phyloP scores from a whole-genome alignment of 2,888 invertebrate genomes.

The Spisula subtruncata region DNA sequence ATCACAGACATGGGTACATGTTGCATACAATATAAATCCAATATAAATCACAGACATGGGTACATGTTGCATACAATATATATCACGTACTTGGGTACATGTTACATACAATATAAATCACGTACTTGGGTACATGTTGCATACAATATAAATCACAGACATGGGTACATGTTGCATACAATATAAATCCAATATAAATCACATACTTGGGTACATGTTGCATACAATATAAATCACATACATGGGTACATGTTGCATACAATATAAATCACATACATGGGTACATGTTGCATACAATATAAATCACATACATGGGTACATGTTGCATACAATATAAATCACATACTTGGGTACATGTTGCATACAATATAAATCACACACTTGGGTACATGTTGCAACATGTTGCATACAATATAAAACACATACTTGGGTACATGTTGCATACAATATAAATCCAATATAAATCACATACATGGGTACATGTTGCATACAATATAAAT shows the following conservation, averaged over 20 bases:
- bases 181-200: no score
- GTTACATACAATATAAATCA: no score
- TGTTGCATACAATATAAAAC: no score
- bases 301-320: constrained; percentile 75
- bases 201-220: constrained; percentile 79
- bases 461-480: constrained; percentile 76
- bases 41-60: constrained; percentile 76
- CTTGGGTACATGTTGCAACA: constrained; percentile 78
- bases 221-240: no score
- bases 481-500: no score
- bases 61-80: constrained; percentile 77
- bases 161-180: constrained; percentile 77
- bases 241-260: constrained; percentile 78
- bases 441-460: no score
- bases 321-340: no score
- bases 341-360: constrained; percentile 79
- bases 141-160: no score
- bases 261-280: constrained; percentile 75
- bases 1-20: constrained; percentile 75
- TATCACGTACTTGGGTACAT: constrained; percentile 75
- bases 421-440: constrained; percentile 79
- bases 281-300: constrained; percentile 78
- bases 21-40: no score
- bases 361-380: no score
- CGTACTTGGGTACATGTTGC: constrained; percentile 78